Evolutionary conservation across 2,888 invertebrate species (phyloP).

Genomic region (Hemaris fuciformis): DNA sequence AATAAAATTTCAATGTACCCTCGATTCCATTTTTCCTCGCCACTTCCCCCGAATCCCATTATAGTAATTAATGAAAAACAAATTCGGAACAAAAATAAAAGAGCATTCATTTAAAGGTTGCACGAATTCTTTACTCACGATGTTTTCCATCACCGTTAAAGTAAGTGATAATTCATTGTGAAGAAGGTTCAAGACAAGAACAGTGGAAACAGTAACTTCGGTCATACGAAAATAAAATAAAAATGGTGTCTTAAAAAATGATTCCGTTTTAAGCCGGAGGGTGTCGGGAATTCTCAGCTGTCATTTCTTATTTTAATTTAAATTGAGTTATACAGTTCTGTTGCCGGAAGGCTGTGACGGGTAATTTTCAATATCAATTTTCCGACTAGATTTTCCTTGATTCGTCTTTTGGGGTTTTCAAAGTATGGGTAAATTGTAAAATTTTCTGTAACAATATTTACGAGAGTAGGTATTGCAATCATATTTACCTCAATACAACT

Average conservation of each 20-base stretch:
- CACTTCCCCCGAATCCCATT: background rate
- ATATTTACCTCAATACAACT: background rate
- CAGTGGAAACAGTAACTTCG: too few relatives aligned
- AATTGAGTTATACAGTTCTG: slow-evolving; percentile 43
- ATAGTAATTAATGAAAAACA: slow-evolving; percentile 19
- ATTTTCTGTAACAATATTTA: background rate
- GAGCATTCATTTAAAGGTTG: slow-evolving; percentile 8
- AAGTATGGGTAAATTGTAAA: background rate
- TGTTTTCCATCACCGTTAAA: too few relatives aligned
- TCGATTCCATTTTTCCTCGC: background rate
- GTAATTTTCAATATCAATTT: background rate
- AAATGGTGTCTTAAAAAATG: background rate
- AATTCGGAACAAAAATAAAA: slow-evolving; percentile 14
- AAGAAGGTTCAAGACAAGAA: too few relatives aligned
- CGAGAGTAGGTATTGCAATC: too few relatives aligned
- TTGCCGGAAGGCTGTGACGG: slow-evolving; percentile 10
- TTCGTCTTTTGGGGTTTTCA: background rate
- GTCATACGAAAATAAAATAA: background rate
- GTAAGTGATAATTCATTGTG: too few relatives aligned
- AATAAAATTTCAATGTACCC: background rate
- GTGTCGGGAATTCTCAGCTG: slow-evolving; percentile 23
- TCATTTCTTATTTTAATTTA: slow-evolving; percentile 42
- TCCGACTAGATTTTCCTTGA: background rate
- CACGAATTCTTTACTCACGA: too few relatives aligned
- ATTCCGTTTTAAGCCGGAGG: background rate